A percentile compares a stretch with the other conserved stretches of the same genome.
Conservation (phyloP, 2,888 invertebrate genomes). For the Panorpa germanica region DNA sequence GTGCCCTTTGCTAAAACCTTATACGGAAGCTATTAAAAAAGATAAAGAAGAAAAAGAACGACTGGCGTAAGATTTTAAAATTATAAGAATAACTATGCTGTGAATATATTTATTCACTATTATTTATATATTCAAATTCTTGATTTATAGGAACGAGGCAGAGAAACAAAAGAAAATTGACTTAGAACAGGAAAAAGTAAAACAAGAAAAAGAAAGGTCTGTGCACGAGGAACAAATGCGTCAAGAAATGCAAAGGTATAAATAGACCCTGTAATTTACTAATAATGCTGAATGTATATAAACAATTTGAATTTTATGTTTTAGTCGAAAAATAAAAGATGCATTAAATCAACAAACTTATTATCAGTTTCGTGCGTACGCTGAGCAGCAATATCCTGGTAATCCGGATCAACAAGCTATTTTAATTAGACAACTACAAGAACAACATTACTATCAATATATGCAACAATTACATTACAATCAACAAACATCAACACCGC, state of each 20-base stretch:
- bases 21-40: slow-evolving; percentile 76
- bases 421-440: slow-evolving; percentile 86
- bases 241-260: slow-evolving; percentile 20
- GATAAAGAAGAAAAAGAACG: slow-evolving; percentile 66
- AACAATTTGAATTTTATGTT: too few species aligned
- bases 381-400: slow-evolving; percentile 81
- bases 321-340: slow-evolving; percentile 74
- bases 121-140: too few species aligned
- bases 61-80: slow-evolving; percentile 25
- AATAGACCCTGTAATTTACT: slow-evolving; percentile 5
- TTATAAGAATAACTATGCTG: slow-evolving; percentile 16
- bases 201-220: slow-evolving; percentile 27
- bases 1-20: slow-evolving; percentile 82
- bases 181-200: slow-evolving; percentile 39
- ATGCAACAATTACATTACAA: slow-evolving; percentile 73
- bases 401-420: slow-evolving; percentile 83
- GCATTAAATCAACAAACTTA: slow-evolving; percentile 91
- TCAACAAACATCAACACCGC: slow-evolving; percentile 29
- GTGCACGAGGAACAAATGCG: slow-evolving; percentile 15
- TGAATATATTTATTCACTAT: slow-evolving; percentile 7
- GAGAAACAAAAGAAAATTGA: slow-evolving; percentile 37
- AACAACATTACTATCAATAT: slow-evolving; percentile 97
- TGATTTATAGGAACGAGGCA: slow-evolving; percentile 16
- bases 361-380: slow-evolving; percentile 65
- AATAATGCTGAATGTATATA: neutral